Base-by-base conservation (phyloP, 1,140 invertebrate species). In the Drosophila grimshawi region DNA sequence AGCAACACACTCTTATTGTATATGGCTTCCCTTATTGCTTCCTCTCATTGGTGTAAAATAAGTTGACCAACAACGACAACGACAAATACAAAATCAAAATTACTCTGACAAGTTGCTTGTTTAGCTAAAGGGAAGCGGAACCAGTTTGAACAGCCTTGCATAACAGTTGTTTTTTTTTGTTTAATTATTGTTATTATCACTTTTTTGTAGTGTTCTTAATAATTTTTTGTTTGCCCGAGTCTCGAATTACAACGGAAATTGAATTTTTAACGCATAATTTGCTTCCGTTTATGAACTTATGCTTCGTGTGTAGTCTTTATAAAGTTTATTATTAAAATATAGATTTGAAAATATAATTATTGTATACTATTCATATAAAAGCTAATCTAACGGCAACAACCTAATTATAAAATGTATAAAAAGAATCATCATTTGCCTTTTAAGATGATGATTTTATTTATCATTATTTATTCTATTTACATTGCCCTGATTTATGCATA, bases 401-500 rank as follows among this genome's bases (percentile, higher is more conserved):
- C 19, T 19, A 19, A 19, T 19, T 19, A 19, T 19, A 19, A 19
- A 19, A 19, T 19, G 19, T 11, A 65, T 46, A 53, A 27, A 37
- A 43, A 61, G 45, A 8, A 61, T n/a, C 29, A 29, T 35, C 39
- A 45, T 45, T 8, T n/a, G 33, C 33, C 37, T 61, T 27, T 33
- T 49, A 30, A 11, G 30, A 33, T 52, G 11, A 55, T 37, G 29
- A 32, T 30, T n/a, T 43, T 4, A 4, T 45, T 43, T 32, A 27
- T 52, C 4, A 39, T 37, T 35, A 6, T 48, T 49, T 32, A 37
- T 49, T 2, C 32, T 27, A 69, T 68, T 60, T 37, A 53, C 10
- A 27, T 68, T 56, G 35, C 19, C 2, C 35, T 74, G 71, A 76
- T 76, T 76, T 76, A 76, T 76, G 61, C 73, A 71, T 71, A 43